Percentiles rank a stretch among this genome's conserved stretches.
Evolutionary conservation across 2,888 invertebrate species (phyloP).

Genomic region (Drosophila ezoana): DNA sequence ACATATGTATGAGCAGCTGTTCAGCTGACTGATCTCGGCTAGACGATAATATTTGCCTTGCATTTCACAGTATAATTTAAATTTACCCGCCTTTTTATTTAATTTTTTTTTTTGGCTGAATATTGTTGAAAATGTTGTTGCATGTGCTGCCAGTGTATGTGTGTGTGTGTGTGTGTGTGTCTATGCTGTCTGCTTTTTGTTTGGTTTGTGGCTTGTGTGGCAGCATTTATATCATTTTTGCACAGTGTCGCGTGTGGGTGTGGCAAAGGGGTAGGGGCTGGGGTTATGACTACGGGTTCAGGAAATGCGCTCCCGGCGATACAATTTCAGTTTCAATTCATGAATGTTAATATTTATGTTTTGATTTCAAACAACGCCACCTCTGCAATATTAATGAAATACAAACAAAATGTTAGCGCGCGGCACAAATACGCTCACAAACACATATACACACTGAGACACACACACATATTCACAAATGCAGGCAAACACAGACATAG

Average conservation of each 20-base stretch:
- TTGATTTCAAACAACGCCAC: conserved; percentile 82
- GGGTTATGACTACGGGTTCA: conserved; percentile 31
- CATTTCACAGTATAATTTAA: conserved; percentile 70
- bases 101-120: conserved; percentile 16
- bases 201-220: conserved; percentile 76
- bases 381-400: conserved; percentile 83
- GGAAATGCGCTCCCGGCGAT: conserved; percentile 76
- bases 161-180: conserved; percentile 40
- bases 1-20: conserved; percentile 37
- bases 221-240: conserved; percentile 76
- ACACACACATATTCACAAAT: conserved; percentile 9
- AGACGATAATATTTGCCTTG: conserved; percentile 78
- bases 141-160: conserved; percentile 31
- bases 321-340: conserved; percentile 78
- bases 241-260: conserved; percentile 18
- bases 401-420: conserved; percentile 81
- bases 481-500: conserved; percentile 63
- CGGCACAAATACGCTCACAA: conserved; percentile 39
- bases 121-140: conserved; percentile 63
- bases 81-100: conserved; percentile 34
- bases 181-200: conserved; percentile 66
- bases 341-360: conserved; percentile 83
- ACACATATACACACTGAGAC: conserved; percentile 29
- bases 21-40: conserved; percentile 56
- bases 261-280: conserved; percentile 6